Base-by-base conservation (phyloP, 2,113 vertebrate species). In the Dasyornis broadbenti region DNA sequence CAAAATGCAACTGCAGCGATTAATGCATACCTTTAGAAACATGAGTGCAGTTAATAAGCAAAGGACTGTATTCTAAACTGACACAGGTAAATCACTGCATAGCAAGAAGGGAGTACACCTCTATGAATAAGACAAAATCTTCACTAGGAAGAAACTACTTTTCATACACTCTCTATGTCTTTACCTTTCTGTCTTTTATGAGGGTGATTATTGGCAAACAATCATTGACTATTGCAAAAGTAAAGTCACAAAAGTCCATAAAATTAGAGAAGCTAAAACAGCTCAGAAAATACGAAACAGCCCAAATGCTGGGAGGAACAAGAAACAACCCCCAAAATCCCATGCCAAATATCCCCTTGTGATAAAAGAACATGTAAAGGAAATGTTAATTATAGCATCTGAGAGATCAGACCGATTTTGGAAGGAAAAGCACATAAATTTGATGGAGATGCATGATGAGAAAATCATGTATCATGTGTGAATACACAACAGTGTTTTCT, bases 21-120 rank as follows among this genome's bases (percentile, higher is more conserved):
- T 81, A 84, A 85, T 85, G 75, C 42, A 37, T 40, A 88, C 56
- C 35, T 94, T 90, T 49, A 50, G 78, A 97, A 96, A 95, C 42
- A 76, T 39, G 19, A 66, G 63, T 42, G 37, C 19, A 82, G 73
- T 94, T 96, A 96, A 61, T 81, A 95, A 94, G 90, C 54, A 84
- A 89, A 96, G 59, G 64, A 39, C 15, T 91, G 20, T 35, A 53
- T 80, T 93, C 85, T 82, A 91, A 94, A 78, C 85, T 73, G 88
- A 89, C 47, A 71, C 59, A 59, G 44, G 7, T 78, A 91, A 92
- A 92, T 90, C 72, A 92, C 70, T 73, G 52, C 27, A 54, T 35
- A 54, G 75, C 64, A 90, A 75, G 87, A 24, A 1, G 8, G 54
- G 53, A 91, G 59, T n/a, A 78, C 2, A 64, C 11, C 42, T 85